These are phyloP conservation scores for Erebia palarica DNA, from an alignment of 2,888 invertebrate genomes.

Conservation along the genomic window DNA sequence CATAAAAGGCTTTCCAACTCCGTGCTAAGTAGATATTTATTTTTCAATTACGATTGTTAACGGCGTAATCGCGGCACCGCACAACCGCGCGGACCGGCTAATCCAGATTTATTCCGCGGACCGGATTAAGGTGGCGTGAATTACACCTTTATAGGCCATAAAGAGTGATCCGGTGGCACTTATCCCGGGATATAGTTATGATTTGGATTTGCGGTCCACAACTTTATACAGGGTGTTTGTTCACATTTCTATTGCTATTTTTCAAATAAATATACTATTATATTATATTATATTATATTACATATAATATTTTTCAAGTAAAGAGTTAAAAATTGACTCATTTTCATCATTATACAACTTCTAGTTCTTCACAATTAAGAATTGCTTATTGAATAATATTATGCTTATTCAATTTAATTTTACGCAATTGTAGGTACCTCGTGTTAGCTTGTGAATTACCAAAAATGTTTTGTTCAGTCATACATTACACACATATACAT, in stretches of 20 bases:
- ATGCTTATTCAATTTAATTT: no score
- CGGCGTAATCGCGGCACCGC: constrained; percentile 76
- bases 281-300: no score
- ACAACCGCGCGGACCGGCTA: constrained; percentile 76
- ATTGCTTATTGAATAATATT: no score
- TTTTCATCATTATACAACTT: neutral
- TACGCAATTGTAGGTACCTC: no score
- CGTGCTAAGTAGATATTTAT: constrained; percentile 51
- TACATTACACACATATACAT: no score
- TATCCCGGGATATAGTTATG: constrained; percentile 74
- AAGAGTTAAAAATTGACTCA: neutral
- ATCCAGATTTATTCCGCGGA: constrained; percentile 80
- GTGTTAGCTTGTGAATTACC: no score
- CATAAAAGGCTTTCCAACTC: constrained; percentile 12
- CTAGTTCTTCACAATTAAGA: no score
- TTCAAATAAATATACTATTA: constrained; percentile 1
- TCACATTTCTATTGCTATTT: no score
- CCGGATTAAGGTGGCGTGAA: constrained; percentile 82
- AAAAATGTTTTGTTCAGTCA: no score
- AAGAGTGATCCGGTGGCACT: constrained; percentile 80
- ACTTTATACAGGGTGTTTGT: constrained; percentile 31
- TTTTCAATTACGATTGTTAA: constrained; percentile 82
- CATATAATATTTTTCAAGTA: no score
- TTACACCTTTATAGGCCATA: constrained; percentile 82
- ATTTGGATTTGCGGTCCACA: constrained; percentile 57